Base-by-base conservation (phyloP, 2,888 invertebrate genomes). In the Criorhina ranunculi region DNA sequence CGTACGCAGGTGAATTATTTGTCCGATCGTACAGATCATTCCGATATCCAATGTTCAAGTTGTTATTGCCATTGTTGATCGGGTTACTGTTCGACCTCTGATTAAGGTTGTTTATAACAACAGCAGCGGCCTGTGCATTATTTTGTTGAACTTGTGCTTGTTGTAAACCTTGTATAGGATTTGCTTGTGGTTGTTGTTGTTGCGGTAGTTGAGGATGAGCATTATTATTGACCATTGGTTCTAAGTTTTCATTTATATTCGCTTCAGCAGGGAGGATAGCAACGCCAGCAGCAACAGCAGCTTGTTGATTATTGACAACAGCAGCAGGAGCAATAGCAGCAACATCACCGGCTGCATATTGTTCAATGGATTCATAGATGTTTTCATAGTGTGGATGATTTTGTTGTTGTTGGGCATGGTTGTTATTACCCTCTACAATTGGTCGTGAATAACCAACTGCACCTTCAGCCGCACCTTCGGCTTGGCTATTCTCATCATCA, bases 401-500 rank as follows among this genome's bases (percentile, higher is more conserved):
- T 70, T 88, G 87, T 80, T 88, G 88, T 81, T 51, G 49, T 67
- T 57, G 67, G 31, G 59, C 31, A 79, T 75, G 69, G 78, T 64
- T 87, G 87, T 79, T 87, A 49, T 66, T 80, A 55, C 42, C 77
- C 78, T 88, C 88, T 53, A 83, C 87, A 66, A 86, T 88, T 87
- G 77, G 67, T 9, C 86, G 88, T 49, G 90, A 91, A 88, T 92
- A 93, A 81, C 93, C 93, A 59, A 93, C 92, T 72, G 93, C 93
- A 83, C 93, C 93, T 89, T 93, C 93, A 82, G 89, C 92, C 49
- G 93, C 93, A 86, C 93, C 93, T 89, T 93, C 94, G 51, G 93
- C 93, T 89, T 92, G 92, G 89, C 93, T 93, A 88, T 93, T 93
- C 88, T 93, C 93, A 89, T 93, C 93, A 89, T 92, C 92, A 87